These are phyloP conservation scores for Tinea trinotella DNA, from an alignment of 2,888 invertebrate genomes.

Conservation along the genomic window DNA sequence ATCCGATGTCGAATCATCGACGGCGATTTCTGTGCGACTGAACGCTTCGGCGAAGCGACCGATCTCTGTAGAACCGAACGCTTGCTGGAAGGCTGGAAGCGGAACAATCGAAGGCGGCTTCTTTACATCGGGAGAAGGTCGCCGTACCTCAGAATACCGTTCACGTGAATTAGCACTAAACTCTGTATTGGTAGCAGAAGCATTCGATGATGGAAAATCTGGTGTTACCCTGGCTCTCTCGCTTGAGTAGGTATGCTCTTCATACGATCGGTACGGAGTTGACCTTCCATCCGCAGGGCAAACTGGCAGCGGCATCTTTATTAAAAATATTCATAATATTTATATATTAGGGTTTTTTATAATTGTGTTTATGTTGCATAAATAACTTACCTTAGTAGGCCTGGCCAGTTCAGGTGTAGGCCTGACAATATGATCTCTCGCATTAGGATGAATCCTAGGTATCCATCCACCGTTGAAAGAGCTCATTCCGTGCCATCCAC, in stretches of 20 bases:
- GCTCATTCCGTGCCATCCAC: conserved; percentile 45
- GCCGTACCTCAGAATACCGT: background rate
- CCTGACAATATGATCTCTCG: conserved; percentile 52
- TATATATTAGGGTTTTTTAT: background rate
- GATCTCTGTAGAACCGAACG: conserved; percentile 88
- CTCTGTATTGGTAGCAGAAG: background rate
- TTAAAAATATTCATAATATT: background rate
- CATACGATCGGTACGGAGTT: conserved; percentile 50
- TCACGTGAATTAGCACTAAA: background rate
- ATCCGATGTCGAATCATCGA: conserved; percentile 47
- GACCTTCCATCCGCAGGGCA: conserved; percentile 50
- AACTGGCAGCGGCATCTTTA: conserved; percentile 22
- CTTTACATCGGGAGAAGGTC: conserved; percentile 6
- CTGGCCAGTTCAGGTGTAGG: conserved; percentile 42
- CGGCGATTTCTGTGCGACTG: conserved; percentile 69
- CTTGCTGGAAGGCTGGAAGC: conserved; percentile 86
- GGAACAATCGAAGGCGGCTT: conserved; percentile 62
- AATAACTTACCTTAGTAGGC: conserved; percentile 43
- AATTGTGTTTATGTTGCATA: background rate
- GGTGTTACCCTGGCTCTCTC: conserved; percentile 27
- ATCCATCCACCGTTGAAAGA: conserved; percentile 42
- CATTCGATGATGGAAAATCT: background rate
- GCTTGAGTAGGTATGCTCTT: conserved; percentile 40
- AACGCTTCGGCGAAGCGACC: conserved; percentile 86
- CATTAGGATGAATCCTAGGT: conserved; percentile 41